A percentile compares a stretch with the other conserved stretches of the same genome.
phyloP scores from a whole-genome alignment of 2,113 vertebrate species.

The Halcyon senegalensis region DNA sequence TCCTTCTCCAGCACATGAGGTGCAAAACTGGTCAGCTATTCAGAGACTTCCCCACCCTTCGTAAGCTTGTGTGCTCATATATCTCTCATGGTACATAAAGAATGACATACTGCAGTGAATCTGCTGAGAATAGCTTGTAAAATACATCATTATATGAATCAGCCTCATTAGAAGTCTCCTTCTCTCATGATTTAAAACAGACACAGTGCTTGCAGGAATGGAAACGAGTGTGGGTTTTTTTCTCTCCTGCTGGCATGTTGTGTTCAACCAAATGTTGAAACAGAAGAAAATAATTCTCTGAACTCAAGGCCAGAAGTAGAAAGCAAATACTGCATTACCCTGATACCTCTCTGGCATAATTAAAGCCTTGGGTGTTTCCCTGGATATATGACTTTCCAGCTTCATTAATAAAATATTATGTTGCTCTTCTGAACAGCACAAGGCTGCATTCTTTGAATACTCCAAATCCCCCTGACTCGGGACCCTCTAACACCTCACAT shows the following conservation, averaged over 20 bases:
- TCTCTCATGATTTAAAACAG: constrained; percentile 68
- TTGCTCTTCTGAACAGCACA: not conserved
- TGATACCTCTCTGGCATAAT: constrained; percentile 19
- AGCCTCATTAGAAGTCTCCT: constrained; percentile 65
- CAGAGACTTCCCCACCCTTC: constrained; percentile 20
- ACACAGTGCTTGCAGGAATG: constrained; percentile 31
- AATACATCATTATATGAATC: constrained; percentile 71
- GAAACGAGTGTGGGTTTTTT: not conserved
- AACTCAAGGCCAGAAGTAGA: constrained; percentile 36
- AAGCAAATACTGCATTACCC: not conserved
- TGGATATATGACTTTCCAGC: not conserved
- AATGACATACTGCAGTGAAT: constrained; percentile 65
- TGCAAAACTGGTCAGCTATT: constrained; percentile 49
- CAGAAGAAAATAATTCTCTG: constrained; percentile 46
- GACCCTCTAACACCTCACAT: constrained; percentile 15
- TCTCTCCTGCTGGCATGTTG: constrained; percentile 20
- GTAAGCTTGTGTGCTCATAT: not conserved
- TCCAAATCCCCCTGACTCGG: constrained; percentile 25
- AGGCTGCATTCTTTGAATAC: constrained; percentile 32
- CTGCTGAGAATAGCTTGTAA: constrained; percentile 70
- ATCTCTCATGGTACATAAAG: constrained; percentile 47
- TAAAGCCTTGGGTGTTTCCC: constrained; percentile 35
- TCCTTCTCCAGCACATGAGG: constrained; percentile 8
- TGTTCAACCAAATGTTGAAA: constrained; percentile 35
- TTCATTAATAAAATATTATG: not conserved